These are phyloP conservation scores for Aquatica leii DNA, from an alignment of 2,888 invertebrate genomes.

Conservation along the genomic window DNA sequence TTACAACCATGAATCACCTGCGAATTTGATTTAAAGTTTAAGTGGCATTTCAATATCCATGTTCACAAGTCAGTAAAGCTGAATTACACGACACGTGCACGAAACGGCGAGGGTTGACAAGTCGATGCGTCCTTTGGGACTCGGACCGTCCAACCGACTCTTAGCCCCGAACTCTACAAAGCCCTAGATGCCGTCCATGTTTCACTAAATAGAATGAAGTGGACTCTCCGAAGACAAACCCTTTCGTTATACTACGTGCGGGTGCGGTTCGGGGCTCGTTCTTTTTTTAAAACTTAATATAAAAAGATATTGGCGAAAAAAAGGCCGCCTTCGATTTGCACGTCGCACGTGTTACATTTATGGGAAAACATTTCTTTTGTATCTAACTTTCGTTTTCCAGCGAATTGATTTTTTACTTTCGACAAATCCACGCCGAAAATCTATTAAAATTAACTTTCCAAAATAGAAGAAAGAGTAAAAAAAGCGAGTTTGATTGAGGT, in stretches of 20 bases:
- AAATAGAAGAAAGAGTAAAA: too few species aligned
- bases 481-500: too few species aligned
- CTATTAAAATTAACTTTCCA: too few species aligned
- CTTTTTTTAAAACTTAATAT: too few species aligned
- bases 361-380: too few species aligned
- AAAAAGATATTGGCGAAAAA: too few species aligned
- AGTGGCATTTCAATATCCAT: constrained; percentile 58
- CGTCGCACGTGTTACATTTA: too few species aligned
- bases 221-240: constrained; percentile 16
- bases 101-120: constrained; percentile 52
- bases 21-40: constrained; percentile 57
- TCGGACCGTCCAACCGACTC: constrained; percentile 22
- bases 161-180: constrained; percentile 23
- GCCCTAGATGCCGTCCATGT: constrained; percentile 22
- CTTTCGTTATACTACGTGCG: neutral
- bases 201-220: constrained; percentile 20
- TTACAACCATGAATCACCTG: constrained; percentile 52
- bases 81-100: constrained; percentile 53
- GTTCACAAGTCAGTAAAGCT: constrained; percentile 51
- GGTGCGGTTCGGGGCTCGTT: too few species aligned
- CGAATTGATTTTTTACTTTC: too few species aligned
- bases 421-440: too few species aligned
- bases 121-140: constrained; percentile 50
- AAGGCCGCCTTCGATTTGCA: too few species aligned
- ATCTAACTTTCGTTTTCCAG: too few species aligned